A percentile compares a stretch with the other conserved stretches of the same genome.
phyloP scores from a whole-genome alignment of 2,797 vertebrate genomes.

The Pachyuromys duprasi region DNA sequence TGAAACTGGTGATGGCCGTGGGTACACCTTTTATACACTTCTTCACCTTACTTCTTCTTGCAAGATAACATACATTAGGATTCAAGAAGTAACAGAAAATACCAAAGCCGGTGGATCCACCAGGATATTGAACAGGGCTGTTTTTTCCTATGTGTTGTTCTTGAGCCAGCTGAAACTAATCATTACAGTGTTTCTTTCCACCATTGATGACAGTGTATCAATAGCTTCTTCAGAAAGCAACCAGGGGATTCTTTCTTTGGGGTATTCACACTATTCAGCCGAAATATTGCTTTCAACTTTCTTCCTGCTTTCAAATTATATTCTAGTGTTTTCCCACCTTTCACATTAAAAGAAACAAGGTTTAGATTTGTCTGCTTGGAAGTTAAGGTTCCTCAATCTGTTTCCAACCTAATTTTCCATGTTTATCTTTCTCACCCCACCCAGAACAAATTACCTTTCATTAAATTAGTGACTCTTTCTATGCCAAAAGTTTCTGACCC shows the following conservation, averaged over 20 bases:
- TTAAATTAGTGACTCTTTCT: neutral
- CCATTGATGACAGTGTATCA: neutral
- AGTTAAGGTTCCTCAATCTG: neutral
- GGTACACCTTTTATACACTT: neutral
- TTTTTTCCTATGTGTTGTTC: neutral
- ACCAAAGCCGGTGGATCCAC: neutral
- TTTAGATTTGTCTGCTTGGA: neutral
- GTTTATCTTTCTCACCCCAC: neutral
- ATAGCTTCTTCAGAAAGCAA: neutral
- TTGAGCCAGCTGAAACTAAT: neutral
- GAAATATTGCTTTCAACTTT: neutral
- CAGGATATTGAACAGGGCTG: neutral
- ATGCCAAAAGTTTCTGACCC: neutral
- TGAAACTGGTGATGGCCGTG: neutral
- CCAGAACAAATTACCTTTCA: neutral
- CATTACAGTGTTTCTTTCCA: neutral
- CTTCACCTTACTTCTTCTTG: neutral
- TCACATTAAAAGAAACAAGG: conserved; percentile 24
- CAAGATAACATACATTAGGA: neutral
- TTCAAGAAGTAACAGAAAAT: neutral
- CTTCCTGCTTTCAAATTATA: neutral
- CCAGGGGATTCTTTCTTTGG: neutral
- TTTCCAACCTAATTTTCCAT: neutral
- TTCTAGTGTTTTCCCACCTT: neutral
- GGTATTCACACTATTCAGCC: neutral